phyloP scores from a whole-genome alignment of 2,113 vertebrate genomes.

The Elaphurus davidianus region DNA sequence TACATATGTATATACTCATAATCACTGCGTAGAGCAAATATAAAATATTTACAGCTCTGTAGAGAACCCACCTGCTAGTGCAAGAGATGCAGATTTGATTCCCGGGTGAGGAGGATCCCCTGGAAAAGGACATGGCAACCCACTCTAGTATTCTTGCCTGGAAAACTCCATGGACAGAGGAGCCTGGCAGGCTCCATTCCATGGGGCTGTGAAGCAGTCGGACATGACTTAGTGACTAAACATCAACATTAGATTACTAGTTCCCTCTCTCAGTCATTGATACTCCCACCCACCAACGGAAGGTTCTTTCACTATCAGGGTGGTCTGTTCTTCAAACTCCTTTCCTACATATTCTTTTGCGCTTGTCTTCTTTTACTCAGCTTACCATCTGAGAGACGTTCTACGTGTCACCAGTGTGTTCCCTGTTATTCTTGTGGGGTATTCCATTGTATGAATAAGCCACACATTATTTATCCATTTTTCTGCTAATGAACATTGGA shows the following conservation, averaged over 20 bases:
- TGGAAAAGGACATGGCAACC: background rate
- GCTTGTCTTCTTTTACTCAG: background rate
- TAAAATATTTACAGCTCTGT: background rate
- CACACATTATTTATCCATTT: background rate
- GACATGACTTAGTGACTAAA: background rate
- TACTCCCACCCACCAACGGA: background rate
- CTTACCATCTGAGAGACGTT: background rate
- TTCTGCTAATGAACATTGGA: background rate
- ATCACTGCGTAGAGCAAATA: background rate
- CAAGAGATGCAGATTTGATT: background rate
- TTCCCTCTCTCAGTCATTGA: background rate
- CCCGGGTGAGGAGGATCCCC: background rate
- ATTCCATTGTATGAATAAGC: background rate
- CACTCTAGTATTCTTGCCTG: background rate
- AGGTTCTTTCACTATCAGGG: background rate
- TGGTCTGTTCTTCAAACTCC: conserved; percentile 1
- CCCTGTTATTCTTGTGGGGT: background rate
- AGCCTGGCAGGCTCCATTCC: background rate
- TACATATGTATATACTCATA: background rate
- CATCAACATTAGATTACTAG: background rate
- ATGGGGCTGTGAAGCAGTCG: background rate
- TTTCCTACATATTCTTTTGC: background rate
- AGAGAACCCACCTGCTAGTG: background rate
- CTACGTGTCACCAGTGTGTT: background rate
- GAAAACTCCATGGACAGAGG: background rate